Percentiles rank a stretch among this genome's conserved stretches.
These are phyloP conservation scores for Indicator indicator DNA, from an alignment of 2,113 vertebrate genomes.

Conservation along the genomic window DNA sequence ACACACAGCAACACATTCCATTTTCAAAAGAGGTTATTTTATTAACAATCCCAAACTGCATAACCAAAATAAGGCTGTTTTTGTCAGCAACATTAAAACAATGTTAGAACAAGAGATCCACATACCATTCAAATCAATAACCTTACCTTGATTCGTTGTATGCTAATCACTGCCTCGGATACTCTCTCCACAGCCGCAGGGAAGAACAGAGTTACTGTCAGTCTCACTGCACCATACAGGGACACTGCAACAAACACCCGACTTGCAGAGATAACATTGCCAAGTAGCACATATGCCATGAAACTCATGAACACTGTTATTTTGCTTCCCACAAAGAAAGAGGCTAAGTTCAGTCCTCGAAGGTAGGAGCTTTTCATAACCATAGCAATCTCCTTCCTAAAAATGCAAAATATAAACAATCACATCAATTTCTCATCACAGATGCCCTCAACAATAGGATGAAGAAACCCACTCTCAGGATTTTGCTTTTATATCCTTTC, in stretches of 20 bases:
- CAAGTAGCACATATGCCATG: conserved; percentile 86
- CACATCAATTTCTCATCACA: background rate
- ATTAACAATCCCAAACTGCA: background rate
- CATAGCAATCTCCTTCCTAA: conserved; percentile 91
- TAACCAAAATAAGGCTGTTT: background rate
- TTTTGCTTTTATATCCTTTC: background rate
- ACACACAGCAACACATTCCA: accelerated
- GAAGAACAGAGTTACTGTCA: conserved; percentile 95
- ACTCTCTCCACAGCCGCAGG: conserved; percentile 88
- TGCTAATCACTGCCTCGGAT: conserved; percentile 89
- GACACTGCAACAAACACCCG: conserved; percentile 88
- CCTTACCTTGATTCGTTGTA: conserved; percentile 89
- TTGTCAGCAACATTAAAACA: background rate
- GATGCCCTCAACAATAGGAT: background rate
- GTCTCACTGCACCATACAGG: conserved; percentile 86
- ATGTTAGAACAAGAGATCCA: background rate
- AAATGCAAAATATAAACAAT: conserved; percentile 27
- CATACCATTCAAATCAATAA: accelerated
- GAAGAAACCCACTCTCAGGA: background rate
- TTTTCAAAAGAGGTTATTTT: background rate
- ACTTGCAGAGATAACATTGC: conserved; percentile 86
- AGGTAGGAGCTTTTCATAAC: conserved; percentile 93
- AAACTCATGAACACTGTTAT: conserved; percentile 92
- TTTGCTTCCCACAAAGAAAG: conserved; percentile 92
- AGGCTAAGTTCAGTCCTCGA: conserved; percentile 92